Evolutionary conservation across 1,140 invertebrate species (phyloP), one percentile per base, ranked within the genome.

Genomic region (Archegozetes longisetosus): DNA sequence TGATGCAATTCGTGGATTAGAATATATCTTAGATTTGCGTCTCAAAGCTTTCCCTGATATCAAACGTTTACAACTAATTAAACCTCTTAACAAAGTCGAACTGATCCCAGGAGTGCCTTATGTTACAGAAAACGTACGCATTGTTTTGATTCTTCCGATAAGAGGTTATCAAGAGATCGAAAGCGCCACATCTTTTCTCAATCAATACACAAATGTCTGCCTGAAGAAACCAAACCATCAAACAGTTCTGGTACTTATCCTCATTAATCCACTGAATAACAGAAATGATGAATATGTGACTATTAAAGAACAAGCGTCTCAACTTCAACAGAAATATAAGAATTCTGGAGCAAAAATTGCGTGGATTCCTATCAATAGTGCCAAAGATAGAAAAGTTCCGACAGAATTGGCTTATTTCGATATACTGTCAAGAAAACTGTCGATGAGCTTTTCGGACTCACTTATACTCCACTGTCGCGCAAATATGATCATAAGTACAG

Each of bases 1-100:
- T 72, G 88, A 94, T 74, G 82, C 87, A 9, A 84, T 85, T 0
- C 75, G 86, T 65, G 90, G 89, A 49, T 82, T 92, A 77, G 85
- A 88, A 70, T 95, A 93, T 71, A 80, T 83, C 53, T 68, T 95
- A 23, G 86, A 93, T 73, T 68, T 92, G 14, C 73, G 75, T 46
- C 78, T 81, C 66, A 67, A 67, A 48, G 67, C 71, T 14, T 66
- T 67, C 58, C 62, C 69, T 60, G 59, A 70, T 1, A 65, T 68
- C 24, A 73, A 73, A 65, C 70, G 73, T 69, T 71, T 83, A 55
- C 79, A 86, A 75, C 77, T 82, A 28, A 80, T 82, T 53, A 84
- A 91, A 65, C 83, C 86, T 1, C 70, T 94, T 50, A 84, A 85
- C 24, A 81, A 84, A 68, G 82, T 88, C 2, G 86, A 93, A 73